Conservation (phyloP, 2,797 vertebrate genomes). For the Peromyscus melanophrys region DNA sequence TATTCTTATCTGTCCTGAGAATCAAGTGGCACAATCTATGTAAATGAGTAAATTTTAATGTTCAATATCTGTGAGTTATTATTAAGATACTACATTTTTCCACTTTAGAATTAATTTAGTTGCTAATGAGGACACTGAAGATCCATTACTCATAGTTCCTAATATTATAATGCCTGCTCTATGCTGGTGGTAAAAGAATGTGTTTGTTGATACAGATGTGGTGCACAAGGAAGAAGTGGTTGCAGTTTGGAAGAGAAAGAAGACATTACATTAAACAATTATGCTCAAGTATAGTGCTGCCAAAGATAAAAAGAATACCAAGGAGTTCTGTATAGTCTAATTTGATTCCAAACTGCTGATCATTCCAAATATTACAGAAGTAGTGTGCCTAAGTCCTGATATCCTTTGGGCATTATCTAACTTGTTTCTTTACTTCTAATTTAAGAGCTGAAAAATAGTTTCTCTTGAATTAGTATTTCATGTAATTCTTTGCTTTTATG, state of each 20-base stretch:
- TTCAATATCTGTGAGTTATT: background rate
- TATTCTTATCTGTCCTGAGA: background rate
- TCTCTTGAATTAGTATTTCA: conserved; percentile 26
- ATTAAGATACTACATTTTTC: background rate
- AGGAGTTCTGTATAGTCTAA: background rate
- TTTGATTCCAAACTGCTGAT: background rate
- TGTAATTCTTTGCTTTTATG: background rate
- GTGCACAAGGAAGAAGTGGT: background rate
- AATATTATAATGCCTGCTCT: background rate
- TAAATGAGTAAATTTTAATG: background rate
- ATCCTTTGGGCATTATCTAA: background rate
- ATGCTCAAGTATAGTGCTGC: background rate
- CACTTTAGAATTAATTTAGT: background rate
- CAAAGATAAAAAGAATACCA: background rate
- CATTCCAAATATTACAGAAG: background rate
- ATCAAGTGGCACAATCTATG: conserved; percentile 20
- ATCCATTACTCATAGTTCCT: background rate
- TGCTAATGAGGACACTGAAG: background rate
- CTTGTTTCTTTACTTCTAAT: background rate
- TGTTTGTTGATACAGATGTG: background rate
- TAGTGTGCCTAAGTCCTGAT: background rate
- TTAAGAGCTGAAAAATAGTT: background rate
- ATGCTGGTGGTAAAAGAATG: background rate
- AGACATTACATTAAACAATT: background rate
- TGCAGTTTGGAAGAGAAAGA: conserved; percentile 25